Evolutionary conservation across 1,140 invertebrate genomes (phyloP), one percentile per base, ranked within the genome.

Genomic region (Meloidogyne exigua): DNA sequence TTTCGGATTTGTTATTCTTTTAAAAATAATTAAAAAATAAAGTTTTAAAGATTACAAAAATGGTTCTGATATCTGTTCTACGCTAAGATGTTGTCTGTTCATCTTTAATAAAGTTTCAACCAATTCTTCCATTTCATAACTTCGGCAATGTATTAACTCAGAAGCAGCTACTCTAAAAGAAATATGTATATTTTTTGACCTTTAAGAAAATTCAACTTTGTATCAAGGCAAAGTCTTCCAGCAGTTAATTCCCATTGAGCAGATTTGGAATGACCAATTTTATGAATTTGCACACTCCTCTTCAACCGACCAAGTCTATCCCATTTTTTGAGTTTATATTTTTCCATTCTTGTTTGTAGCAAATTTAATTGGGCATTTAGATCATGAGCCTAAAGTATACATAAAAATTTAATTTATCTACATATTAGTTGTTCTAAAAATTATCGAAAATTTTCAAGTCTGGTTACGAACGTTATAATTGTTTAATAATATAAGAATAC

Each of bases 401-500:
- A 77, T 68, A 76, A 39, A 64, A 69, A 57, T 32, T 77, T 70
- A 28, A 39, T 49, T 49, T 9, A 49, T 28, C 39, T 12, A n/a
- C n/a, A n/a, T n/a, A 42, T 13, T 11, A 42, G 11, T 42, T 42
- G 10, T 42, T 5, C 3, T 11, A 12, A 42, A 42, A 32, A 32
- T 32, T 32, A 32, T 7, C 7, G 7, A 32, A 32, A 32, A 32
- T 32, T 32, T 32, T 7, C 36, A 10, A 39, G 9, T 39, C 10
- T 39, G 36, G 9, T 39, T 39, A 39, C 9, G 18, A 15, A 13
- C 18, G 42, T 44, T 4, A 1, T 44, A 0, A 5, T 76, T n/a
- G 12, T 15, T 32, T 73, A 23, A n/a, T 25, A 26, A 73, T 32
- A 68, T 82, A 85, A 42, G 23, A 36, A 7, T 86, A 89, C 89